Base-by-base conservation (phyloP, 1,140 invertebrate species). In the Nasonia giraulti region DNA sequence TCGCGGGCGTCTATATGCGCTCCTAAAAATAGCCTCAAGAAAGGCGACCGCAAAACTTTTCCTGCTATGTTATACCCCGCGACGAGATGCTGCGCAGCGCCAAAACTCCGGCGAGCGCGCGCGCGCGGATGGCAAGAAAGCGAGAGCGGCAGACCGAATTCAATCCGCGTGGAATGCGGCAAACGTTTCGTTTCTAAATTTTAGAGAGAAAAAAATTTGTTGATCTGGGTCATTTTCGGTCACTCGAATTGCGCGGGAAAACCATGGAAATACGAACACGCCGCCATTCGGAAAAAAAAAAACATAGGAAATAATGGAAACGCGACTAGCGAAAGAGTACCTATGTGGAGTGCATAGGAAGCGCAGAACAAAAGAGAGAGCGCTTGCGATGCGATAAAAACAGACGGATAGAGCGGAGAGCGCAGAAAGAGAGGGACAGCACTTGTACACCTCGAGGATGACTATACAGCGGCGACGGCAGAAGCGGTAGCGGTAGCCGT, bases 21-120 rank as follows among this genome's bases (percentile, higher is more conserved):
- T 74, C 14, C 50, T 33, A 85, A 87, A 87, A 88, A 87, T 86
- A 87, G 84, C 82, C 71, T 1, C 86, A 80, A 85, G 86, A 88
- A 87, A 90, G 82, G 77, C 83, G 85, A 87, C 68, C 82, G 87
- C 81, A 89, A 88, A 89, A 90, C 37, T 89, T 90, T 90, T 88
- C 85, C 84, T 83, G 86, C 76, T 80, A 82, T 75, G 85, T 27
- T 27, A 27, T 83, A 85, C 81, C 87, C 62, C 33, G 76, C 85
- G 81, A 62, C 85, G 68, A 75, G 77, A 79, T 37, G 77, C 47
- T 27, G 47, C 20, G 37, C 33, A 75, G 37, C 31, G 78, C 33
- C 50, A 79, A 47, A 40, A 68, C n/a, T n/a, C 4, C 2, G 73
- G 8, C 75, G 27, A 27, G 75, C 44, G 27, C 27, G 27, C 1